Percentiles rank a stretch among this genome's conserved stretches.
phyloP scores from a whole-genome alignment of 1,140 invertebrate species.

The Neodiprion virginianus region DNA sequence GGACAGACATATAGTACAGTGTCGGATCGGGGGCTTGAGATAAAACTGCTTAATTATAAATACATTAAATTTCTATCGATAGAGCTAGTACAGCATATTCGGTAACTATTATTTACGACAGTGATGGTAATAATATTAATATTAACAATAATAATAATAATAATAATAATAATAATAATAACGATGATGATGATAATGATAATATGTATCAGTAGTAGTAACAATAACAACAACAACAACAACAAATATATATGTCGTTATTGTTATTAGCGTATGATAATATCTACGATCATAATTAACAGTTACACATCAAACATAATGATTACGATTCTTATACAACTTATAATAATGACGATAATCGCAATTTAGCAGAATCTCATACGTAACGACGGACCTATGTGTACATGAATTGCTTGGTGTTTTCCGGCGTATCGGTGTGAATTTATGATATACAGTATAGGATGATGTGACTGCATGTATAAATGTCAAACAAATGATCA shows the following conservation, averaged over 20 bases:
- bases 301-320: background rate
- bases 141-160: no score
- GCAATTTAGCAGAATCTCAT: background rate
- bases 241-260: no score
- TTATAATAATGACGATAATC: slow-evolving; percentile 2
- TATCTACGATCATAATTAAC: background rate
- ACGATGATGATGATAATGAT: background rate
- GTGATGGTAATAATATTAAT: no score
- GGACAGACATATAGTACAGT: background rate
- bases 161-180: background rate
- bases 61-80: background rate
- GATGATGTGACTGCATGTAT: background rate
- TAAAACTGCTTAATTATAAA: background rate
- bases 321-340: background rate
- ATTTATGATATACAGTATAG: background rate
- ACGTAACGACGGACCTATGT: no score
- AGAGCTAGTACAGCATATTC: no score
- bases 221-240: no score
- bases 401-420: no score
- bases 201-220: background rate
- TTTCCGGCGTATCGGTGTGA: no score
- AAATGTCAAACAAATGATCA: background rate
- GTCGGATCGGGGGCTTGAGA: background rate
- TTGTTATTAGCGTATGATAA: no score
- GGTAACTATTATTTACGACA: no score